A percentile compares a stretch with the other conserved stretches of the same genome.
These are phyloP conservation scores for Caerostris darwini DNA, from an alignment of 1,140 invertebrate species.

Conservation along the genomic window DNA sequence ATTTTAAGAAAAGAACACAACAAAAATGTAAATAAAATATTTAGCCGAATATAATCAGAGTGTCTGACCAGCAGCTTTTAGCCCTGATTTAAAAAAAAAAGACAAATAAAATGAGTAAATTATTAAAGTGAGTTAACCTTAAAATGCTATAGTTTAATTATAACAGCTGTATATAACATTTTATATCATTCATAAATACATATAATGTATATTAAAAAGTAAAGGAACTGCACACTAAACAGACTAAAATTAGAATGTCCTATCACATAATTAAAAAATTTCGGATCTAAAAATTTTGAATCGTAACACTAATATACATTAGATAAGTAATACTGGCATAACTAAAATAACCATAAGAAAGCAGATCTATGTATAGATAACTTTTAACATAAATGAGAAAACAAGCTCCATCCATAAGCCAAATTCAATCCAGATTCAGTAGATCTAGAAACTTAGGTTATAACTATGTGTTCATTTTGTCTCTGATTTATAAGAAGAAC, in stretches of 20 bases:
- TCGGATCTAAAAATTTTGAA: neutral
- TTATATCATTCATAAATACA: neutral
- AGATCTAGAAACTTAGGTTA: slow-evolving; percentile 34
- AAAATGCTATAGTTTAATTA: too few relatives aligned
- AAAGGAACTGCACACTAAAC: slow-evolving; percentile 26
- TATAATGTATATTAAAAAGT: neutral
- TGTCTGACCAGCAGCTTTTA: slow-evolving; percentile 15
- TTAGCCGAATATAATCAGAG: neutral
- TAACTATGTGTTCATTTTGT: neutral
- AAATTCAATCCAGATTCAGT: neutral
- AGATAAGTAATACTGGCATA: neutral
- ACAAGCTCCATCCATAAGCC: slow-evolving; percentile 29
- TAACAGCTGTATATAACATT: neutral
- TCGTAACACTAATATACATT: neutral
- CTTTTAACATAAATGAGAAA: slow-evolving; percentile 15
- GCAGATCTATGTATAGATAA: neutral
- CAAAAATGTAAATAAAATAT: too few relatives aligned
- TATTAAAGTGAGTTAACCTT: too few relatives aligned
- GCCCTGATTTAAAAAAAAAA: neutral
- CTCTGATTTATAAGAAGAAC: slow-evolving; percentile 82
- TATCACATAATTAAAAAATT: slow-evolving; percentile 24
- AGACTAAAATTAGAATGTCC: neutral
- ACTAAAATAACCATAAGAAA: neutral
- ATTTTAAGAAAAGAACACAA: too few relatives aligned
- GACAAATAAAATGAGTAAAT: neutral